Evolutionary conservation across 2,113 vertebrate genomes (phyloP), one percentile per base, ranked within the genome.

Genomic region (Gasterosteus aculeatus): DNA sequence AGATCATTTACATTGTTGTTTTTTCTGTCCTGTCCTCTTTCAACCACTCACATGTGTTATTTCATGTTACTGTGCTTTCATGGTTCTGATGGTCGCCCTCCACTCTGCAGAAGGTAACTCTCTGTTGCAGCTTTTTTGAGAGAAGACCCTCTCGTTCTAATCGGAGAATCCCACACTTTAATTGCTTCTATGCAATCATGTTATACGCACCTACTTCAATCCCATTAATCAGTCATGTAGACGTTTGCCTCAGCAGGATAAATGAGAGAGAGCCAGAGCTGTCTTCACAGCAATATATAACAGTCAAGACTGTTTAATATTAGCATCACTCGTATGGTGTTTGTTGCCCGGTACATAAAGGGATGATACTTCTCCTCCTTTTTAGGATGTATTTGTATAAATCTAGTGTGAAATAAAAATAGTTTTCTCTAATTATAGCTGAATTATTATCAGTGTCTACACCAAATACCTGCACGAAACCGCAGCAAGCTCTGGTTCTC

Each of bases 21-120:
- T 72, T 67, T 72, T 96, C 53, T 95, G 96, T 89, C 94, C 95
- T 95, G 95, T 95, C 93, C 93, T 95, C 94, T 96, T 95, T 96
- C 95, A 95, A 96, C 94, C 95, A 94, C 95, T 97, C 95, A 96
- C 95, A 95, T 94, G 93, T 95, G 94, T 96, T 95, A 91, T 96
- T 95, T 96, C 95, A 96, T 96, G 95, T 96, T 95, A 94, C 80
- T 87, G 95, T 96, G 93, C 96, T 96, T 98, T 95, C 96, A 97
- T 97, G 96, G 95, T 95, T 95, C 94, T 96, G 96, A 85, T 87
- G 97, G 95, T 95, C 94, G 94, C 95, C 94, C 91, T 95, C 95
- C 95, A 89, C 95, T 93, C 94, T 94, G 95, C 91, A 92, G 97
- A 99, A 98, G 98, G 97, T 98, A 99, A 98, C 93, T 81, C 54